Evolutionary conservation across 2,888 invertebrate species (phyloP), one percentile per base, ranked within the genome.

Genomic region (Acleris emargana): DNA sequence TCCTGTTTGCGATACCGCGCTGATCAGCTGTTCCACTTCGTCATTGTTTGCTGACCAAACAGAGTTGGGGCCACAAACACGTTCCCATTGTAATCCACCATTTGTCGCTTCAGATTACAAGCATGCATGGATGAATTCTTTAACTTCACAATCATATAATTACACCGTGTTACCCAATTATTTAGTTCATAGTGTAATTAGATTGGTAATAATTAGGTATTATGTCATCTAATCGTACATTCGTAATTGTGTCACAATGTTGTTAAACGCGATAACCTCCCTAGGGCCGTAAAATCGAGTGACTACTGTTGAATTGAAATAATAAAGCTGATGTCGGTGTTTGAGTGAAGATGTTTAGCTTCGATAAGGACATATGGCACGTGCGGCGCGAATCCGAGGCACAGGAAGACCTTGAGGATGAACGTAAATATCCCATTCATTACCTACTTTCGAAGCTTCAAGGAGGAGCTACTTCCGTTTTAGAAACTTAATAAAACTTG

Each of bases 361-460:
- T 92, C 71, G 92, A 92, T 74, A 89, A 87, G 72, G 91, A 92
- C 71, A 73, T 91, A 70, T 92, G 92, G 92, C 91, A 92, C 71
- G 91, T 91, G 69, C 79, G 87, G 60, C 77, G 81, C 42, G 82
- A 87, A 18, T 84, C 79, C 11, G 76, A 86, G 71, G 71, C 79
- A 16, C 82, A 74, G 66, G 81, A 77, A 52, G 75, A 79, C 6
- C 62, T 62, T 17, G 58, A 74, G 17, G 80, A 83, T 1, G 43
- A 67, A 63, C 59, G 67, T 67, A 67, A 67, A 28, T 64, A 55
- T 64, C 2, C 25, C 17, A 38, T 63, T 64, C 13, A 53, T 13
- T 38, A 45, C 3, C 5, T 50, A 22, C 25, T 25, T 25, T 5
- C 25, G 5, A 25, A 25, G 5, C 5, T 42, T 16, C 13, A 20